A percentile compares a stretch with the other conserved stretches of the same genome.
Conservation (phyloP, 2,113 vertebrate species). For the Sialia sialis region DNA sequence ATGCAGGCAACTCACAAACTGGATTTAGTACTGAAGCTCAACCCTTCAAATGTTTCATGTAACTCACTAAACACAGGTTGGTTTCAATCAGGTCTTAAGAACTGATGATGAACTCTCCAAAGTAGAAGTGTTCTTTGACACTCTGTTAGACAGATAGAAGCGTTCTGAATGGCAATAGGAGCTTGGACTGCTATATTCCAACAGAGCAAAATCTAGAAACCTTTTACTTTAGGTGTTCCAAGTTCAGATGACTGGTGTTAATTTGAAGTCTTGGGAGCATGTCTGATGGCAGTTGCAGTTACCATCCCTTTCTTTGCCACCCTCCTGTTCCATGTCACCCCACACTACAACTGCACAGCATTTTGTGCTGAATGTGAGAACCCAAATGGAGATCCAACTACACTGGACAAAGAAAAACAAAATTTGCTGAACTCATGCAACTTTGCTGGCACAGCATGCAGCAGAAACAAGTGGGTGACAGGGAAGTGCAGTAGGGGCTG, state of each 20-base stretch:
- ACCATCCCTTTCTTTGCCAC: background rate
- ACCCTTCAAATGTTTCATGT: background rate
- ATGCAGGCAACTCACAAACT: background rate
- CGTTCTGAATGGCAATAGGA: rapidly evolving
- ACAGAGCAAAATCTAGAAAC: background rate
- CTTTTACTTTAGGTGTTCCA: background rate
- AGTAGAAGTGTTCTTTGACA: background rate
- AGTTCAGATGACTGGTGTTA: background rate
- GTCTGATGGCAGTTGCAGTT: background rate
- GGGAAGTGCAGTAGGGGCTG: background rate
- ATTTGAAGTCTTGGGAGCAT: background rate
- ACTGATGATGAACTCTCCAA: background rate
- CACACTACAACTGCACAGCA: background rate
- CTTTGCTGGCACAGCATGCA: background rate
- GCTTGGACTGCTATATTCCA: background rate
- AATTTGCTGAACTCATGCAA: background rate
- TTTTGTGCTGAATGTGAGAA: rapidly evolving
- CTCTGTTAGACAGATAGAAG: background rate
- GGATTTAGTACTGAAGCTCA: background rate
- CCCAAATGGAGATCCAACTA: background rate
- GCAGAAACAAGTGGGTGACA: background rate
- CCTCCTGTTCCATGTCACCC: background rate
- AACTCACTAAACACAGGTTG: background rate
- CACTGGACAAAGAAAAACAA: background rate
- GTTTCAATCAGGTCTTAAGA: background rate